Evolutionary conservation across 2,113 vertebrate genomes (phyloP).

Genomic region (Aegotheles bennettii): DNA sequence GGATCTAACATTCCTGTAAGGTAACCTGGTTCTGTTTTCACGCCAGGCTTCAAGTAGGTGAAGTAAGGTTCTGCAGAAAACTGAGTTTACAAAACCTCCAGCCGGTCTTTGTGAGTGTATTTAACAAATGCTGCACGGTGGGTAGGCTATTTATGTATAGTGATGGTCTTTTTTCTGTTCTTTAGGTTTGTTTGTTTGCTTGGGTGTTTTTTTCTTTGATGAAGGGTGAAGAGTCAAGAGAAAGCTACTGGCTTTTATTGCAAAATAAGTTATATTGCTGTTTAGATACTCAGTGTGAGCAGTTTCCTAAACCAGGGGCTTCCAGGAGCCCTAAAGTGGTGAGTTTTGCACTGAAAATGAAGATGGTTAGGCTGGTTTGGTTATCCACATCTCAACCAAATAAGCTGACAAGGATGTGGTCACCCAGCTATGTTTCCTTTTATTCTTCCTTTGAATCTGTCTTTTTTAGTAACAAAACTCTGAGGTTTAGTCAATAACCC

Average conservation of each 20-base stretch:
- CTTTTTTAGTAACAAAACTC: not conserved
- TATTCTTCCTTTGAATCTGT: not conserved
- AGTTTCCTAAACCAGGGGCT: not conserved
- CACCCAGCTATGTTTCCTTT: not conserved
- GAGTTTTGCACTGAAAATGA: not conserved
- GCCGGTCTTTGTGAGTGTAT: not conserved
- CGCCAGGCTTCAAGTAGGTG: not conserved
- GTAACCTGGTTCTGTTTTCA: not conserved
- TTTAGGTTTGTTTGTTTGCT: not conserved
- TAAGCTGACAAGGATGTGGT: not conserved
- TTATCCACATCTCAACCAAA: not conserved
- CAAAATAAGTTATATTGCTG: not conserved
- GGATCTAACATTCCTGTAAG: too few species aligned
- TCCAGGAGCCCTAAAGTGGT: not conserved
- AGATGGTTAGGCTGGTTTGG: not conserved
- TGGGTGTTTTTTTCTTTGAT: not conserved
- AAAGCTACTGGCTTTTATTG: not conserved
- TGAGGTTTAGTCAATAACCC: not conserved
- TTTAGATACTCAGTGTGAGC: not conserved
- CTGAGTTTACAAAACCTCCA: not conserved
- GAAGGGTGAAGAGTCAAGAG: not conserved
- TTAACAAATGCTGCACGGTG: not conserved
- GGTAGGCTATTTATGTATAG: not conserved
- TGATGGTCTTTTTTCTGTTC: not conserved
- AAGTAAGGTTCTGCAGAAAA: not conserved